Base-by-base conservation (phyloP, 2,113 vertebrate species). In the Tonatia bakeri region DNA sequence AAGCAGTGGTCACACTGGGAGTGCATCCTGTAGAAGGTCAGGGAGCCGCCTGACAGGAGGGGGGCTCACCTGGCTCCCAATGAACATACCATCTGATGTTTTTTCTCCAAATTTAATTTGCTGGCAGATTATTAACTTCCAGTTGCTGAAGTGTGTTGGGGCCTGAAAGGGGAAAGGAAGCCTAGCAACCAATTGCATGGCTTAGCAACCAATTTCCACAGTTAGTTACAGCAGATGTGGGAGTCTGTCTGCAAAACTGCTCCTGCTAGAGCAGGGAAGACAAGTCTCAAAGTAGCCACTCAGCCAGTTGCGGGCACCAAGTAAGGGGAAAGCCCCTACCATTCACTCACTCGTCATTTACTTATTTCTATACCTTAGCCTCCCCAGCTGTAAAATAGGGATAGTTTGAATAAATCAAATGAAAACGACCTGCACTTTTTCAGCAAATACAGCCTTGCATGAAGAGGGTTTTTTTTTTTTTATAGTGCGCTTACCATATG, bases 171-270 rank as follows among this genome's bases (percentile, higher is more conserved):
- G 85, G 8, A 52, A 65, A 97, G 95, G 77, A 95, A 97, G 85
- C 97, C 36, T 97, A 97, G 97, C 98, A 98, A 98, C 97, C 20
- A 69, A 97, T 87, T 16, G 1, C 0, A 81, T 95, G 93, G 97
- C 97, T 96, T 98, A 98, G 98, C 97, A 98, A 98, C 96, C 82
- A 97, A 77, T 96, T 95, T 90, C 81, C 47, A 31, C 13, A 91
- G 31, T 83, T 97, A 95, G 97, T 98, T 98, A 97, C 80, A 97
- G 94, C 82, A 97, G 94, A 94, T 97, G 96, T 97, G 90, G 96
- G 98, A 98, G 97, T 96, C 81, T 97, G 47, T 83, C 77, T 95
- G 82, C 94, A 96, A 97, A 96, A 96, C 79, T 96, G 94, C 38
- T 70, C 77, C 81, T 81, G 50, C 33, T 97, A 79, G 52, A 81